Evolutionary conservation across 2,113 vertebrate species (phyloP), one percentile per base, ranked within the genome.

Genomic region (Semicossyphus pulcher): DNA sequence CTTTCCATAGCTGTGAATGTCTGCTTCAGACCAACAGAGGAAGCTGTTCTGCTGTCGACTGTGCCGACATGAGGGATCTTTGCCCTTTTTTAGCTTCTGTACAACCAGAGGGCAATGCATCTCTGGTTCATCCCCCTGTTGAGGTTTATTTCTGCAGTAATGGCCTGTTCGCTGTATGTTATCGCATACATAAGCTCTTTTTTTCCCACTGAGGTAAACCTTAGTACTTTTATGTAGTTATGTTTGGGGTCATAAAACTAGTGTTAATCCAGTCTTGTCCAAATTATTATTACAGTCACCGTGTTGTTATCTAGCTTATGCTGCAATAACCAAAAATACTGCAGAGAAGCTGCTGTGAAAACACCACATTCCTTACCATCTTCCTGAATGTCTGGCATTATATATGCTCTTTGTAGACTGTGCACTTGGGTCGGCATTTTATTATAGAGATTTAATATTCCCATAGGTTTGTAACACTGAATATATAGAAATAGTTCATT

Each of bases 321-420:
- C 39, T 48, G 39, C 20, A 67, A 41, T 57, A 51, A 65, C 11
- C 12, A 49, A 44, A 56, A 71, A 62, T 41, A 45, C 60, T 64
- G 53, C 34, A 44, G 16, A 23, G 28, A 34, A 45, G 39, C 32
- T 8, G 15, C 6, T 28, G 34, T 57, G 16, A 73, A 80, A 75
- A 69, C 34, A 60, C 0, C 23, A 56, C 7, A 20, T 32, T 18
- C n/a, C 34, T 42, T 4, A n/a, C 25, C 26, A 18, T 42, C 10
- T 52, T 11, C 15, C 31, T 52, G 20, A 21, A 20, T 39, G 32
- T 49, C 52, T 41, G 25, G 48, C 34, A 39, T 71, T 64, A 51
- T 29, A 16, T 14, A 74, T 75, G 31, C 66, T 68, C 53, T 69
- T 78, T 83, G 53, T 44, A 77, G 58, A 62, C 5, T 10, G 39